Evolutionary conservation across 2,888 invertebrate genomes (phyloP), one percentile per base, ranked within the genome.

Genomic region (Blastobasis lacticolella): DNA sequence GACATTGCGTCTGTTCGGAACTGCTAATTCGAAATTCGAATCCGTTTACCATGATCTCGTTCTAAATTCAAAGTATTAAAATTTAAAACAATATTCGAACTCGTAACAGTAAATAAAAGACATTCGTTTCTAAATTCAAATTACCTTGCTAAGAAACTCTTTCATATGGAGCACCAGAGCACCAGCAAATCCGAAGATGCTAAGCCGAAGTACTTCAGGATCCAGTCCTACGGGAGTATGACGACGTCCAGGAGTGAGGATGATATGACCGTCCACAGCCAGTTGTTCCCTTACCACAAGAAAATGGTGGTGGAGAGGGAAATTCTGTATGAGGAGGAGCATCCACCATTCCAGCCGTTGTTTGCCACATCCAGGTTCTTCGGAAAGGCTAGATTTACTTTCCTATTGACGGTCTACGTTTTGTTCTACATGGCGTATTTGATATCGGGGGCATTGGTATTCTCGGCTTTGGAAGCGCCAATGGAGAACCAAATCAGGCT

Each of bases 381-480:
- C 55, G 90, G 91, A 1, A 76, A 90, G 51, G 80, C 89, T 45
- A 82, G 90, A 58, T 90, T 90, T 58, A 86, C 90, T 0, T 88
- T 83, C 50, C 75, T 92, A 40, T 78, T 92, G 56, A 56, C 80
- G 6, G 67, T 89, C 36, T 93, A 90, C 65, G 66, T 91, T 4
- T 49, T 90, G 5, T 89, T 92, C 61, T 93, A 93, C 71, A 57
- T 89, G 5, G 72, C 88, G 45, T 94, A 92, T 73, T 74, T 94
- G 67, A 80, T 90, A 23, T 79, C 91, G 51, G 94, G 94, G 0
- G 93, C 93, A 0, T 62, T 91, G 54, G 89, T 93, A 49, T 94
- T 94, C 73, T 90, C 90, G 42, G 81, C 90, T 9, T 73, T 94
- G 56, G 95, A 95, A 74, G 83, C 89, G 0, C 92, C 93, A 0